A percentile compares a stretch with the other conserved stretches of the same genome.
Evolutionary conservation across 1,140 invertebrate genomes (phyloP).

Genomic region (Centruroides vittatus): DNA sequence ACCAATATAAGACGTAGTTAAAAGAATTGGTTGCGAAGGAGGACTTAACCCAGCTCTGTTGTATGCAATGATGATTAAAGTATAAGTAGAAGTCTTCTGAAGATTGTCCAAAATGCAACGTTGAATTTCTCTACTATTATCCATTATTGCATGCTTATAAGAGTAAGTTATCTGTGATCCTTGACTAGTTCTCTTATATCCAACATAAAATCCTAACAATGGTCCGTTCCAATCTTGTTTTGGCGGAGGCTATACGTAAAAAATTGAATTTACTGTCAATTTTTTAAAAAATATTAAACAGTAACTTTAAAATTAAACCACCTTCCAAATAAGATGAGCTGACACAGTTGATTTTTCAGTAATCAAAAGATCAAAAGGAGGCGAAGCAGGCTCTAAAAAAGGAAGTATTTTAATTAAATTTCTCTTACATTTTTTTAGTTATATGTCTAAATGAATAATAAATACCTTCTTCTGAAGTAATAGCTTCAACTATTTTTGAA

Average conservation of each 20-base stretch:
- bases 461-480: slow-evolving; percentile 63
- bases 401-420: no score
- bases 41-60: slow-evolving; percentile 29
- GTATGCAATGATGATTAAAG: slow-evolving; percentile 33
- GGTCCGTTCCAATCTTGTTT: slow-evolving; percentile 82
- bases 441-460: no score
- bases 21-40: slow-evolving; percentile 25
- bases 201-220: slow-evolving; percentile 63
- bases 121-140: neutral
- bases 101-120: slow-evolving; percentile 42
- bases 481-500: slow-evolving; percentile 65
- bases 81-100: slow-evolving; percentile 50
- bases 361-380: slow-evolving; percentile 50
- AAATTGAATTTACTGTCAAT: no score
- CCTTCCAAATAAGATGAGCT: slow-evolving; percentile 79
- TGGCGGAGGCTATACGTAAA: slow-evolving; percentile 47
- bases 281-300: neutral
- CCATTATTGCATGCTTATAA: neutral
- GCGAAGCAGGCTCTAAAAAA: slow-evolving; percentile 25
- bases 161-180: slow-evolving; percentile 27
- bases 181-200: slow-evolving; percentile 57
- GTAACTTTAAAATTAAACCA: slow-evolving; percentile 10
- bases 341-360: slow-evolving; percentile 79
- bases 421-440: no score
- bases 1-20: slow-evolving; percentile 21